Evolutionary conservation across 2,888 invertebrate genomes (phyloP).

Genomic region (Sphinx pinastri): DNA sequence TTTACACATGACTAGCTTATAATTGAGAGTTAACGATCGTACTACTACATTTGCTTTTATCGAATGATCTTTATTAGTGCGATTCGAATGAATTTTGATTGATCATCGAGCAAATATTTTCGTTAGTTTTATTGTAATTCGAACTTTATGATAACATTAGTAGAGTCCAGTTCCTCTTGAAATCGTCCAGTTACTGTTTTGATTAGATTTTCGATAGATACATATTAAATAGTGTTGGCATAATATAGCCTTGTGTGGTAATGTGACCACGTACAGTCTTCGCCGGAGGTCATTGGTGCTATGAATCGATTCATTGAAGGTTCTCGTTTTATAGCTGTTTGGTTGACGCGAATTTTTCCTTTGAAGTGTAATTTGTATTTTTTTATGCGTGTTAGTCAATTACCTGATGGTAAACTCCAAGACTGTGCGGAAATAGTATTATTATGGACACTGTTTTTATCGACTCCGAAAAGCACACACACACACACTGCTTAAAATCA

Average conservation of each 20-base stretch:
- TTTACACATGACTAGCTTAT: slow-evolving; percentile 65
- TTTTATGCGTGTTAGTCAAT: background rate
- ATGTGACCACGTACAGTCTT: slow-evolving; percentile 30
- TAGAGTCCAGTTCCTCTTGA: slow-evolving; percentile 32
- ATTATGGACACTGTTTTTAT: background rate
- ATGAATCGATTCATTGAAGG: slow-evolving; percentile 26
- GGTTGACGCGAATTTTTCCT: slow-evolving; percentile 17
- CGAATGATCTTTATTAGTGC: slow-evolving; percentile 55
- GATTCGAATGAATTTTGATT: slow-evolving; percentile 51
- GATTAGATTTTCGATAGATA: slow-evolving; percentile 52
- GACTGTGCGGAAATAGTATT: background rate
- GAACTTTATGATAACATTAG: slow-evolving; percentile 12
- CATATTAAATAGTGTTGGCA: slow-evolving; percentile 48
- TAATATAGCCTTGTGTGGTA: slow-evolving; percentile 57
- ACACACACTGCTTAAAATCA: no score
- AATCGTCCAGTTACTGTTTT: slow-evolving; percentile 31
- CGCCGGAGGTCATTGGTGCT: slow-evolving; percentile 27
- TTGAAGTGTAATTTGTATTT: background rate
- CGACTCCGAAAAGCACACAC: no score
- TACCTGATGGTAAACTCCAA: background rate
- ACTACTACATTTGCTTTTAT: slow-evolving; percentile 34
- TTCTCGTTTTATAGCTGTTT: background rate
- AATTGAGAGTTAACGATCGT: slow-evolving; percentile 49
- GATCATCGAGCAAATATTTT: slow-evolving; percentile 27
- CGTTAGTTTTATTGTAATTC: slow-evolving; percentile 27